phyloP scores from a whole-genome alignment of 2,797 vertebrate species.

The Pogoniulus pusillus region DNA sequence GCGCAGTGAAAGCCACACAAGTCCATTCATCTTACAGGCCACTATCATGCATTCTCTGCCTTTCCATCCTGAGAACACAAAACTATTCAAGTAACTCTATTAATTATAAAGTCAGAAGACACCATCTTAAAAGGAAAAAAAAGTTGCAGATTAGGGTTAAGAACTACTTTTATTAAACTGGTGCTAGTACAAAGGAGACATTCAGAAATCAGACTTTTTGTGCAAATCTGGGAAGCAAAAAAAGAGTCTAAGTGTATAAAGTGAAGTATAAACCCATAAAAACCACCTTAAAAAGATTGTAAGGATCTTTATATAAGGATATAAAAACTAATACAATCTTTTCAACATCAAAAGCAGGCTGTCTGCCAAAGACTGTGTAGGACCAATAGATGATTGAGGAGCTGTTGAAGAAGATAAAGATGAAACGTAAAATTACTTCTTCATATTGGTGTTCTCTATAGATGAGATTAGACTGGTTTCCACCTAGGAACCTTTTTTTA shows the following conservation, averaged over 20 bases:
- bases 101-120: not conserved
- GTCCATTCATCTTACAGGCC: not conserved
- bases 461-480: not conserved
- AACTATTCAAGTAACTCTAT: not conserved
- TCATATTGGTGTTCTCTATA: not conserved
- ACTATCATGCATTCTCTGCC: not conserved
- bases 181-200: not conserved
- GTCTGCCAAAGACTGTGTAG: not conserved
- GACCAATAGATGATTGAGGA: not conserved
- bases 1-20: not conserved
- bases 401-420: not conserved
- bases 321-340: not conserved
- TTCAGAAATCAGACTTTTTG: not conserved
- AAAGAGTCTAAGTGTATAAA: not conserved
- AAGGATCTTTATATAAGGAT: not conserved
- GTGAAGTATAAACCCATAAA: not conserved
- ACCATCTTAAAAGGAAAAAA: fast-evolving
- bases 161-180: not conserved
- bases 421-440: not conserved
- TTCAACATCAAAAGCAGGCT: not conserved
- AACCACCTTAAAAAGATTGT: not conserved
- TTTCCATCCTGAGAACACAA: not conserved
- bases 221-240: not conserved
- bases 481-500: not conserved
- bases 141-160: not conserved